Conservation (phyloP, 2,888 invertebrate species). For the Tipula lateralis region DNA sequence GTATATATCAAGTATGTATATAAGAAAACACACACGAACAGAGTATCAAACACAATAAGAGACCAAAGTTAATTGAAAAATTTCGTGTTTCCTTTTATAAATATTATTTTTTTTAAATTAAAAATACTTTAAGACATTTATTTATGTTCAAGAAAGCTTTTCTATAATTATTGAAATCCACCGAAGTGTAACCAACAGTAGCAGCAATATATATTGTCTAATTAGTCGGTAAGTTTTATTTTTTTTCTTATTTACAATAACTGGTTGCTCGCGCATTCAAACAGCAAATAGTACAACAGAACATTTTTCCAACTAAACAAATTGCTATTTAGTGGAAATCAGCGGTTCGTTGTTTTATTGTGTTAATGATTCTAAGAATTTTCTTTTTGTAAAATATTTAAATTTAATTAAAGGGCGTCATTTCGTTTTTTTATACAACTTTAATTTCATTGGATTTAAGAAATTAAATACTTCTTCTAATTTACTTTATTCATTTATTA, state of each 20-base stretch:
- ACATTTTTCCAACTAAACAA: background rate
- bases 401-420: background rate
- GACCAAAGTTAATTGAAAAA: background rate
- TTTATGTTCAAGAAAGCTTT: background rate
- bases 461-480: background rate
- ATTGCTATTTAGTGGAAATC: background rate
- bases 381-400: background rate
- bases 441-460: background rate
- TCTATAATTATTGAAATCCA: background rate
- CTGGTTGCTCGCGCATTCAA: too few relatives aligned
- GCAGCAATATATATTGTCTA: background rate
- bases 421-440: background rate
- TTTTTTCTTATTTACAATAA: background rate
- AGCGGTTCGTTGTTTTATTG: background rate
- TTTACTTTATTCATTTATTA: background rate
- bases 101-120: background rate
- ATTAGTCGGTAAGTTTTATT: background rate
- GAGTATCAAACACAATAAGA: background rate
- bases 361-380: background rate
- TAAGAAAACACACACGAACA: background rate
- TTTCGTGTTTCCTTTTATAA: background rate
- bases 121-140: background rate
- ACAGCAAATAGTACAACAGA: background rate
- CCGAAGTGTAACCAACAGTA: background rate
- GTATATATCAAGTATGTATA: background rate